These are phyloP conservation scores for Trichonephila clavata DNA, from an alignment of 1,140 invertebrate genomes.

Conservation along the genomic window DNA sequence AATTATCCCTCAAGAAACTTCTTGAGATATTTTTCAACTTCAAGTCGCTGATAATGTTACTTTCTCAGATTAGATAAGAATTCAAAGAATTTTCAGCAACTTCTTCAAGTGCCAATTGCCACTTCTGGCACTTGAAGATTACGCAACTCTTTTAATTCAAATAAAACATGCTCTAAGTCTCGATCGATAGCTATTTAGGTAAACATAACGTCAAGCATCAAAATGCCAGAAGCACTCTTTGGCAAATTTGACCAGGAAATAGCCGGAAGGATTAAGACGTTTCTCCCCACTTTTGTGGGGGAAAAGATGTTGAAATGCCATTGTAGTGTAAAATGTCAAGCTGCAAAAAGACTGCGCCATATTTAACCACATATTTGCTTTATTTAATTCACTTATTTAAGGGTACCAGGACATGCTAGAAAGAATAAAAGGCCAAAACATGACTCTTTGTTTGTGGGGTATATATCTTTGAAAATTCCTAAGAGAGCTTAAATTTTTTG, in stretches of 20 bases:
- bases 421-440: too few species aligned
- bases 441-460: too few species aligned
- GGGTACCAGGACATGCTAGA: too few species aligned
- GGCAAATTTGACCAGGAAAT: slow-evolving; percentile 39
- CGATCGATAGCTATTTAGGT: slow-evolving; percentile 32
- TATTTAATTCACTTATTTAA: background rate
- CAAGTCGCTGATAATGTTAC: background rate
- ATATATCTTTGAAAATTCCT: too few species aligned
- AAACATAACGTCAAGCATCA: slow-evolving; percentile 27
- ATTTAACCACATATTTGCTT: background rate
- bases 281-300: background rate
- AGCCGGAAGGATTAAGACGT: slow-evolving; percentile 1
- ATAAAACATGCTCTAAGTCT: background rate
- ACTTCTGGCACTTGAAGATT: background rate
- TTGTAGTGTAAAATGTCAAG: background rate
- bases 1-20: background rate
- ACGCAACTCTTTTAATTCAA: slow-evolving; percentile 4
- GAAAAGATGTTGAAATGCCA: background rate
- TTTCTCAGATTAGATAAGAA: background rate
- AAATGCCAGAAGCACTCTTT: slow-evolving; percentile 5
- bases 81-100: background rate
- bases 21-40: background rate
- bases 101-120: background rate
- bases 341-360: background rate
- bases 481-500: too few species aligned